Conservation (phyloP, 2,888 invertebrate genomes). For the Beris morrisii region DNA sequence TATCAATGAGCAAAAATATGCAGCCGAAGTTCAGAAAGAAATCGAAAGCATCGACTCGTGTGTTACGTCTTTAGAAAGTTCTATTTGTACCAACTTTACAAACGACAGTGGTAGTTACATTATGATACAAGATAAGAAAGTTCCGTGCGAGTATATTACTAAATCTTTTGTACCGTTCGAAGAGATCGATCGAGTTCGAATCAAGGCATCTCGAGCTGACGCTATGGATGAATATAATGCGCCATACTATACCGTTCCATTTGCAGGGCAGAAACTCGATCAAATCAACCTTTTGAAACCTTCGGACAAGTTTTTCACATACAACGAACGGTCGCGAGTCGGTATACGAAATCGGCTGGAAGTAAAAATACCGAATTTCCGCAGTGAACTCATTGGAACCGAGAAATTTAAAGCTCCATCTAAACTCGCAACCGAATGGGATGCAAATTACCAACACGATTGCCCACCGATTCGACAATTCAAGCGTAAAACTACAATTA, state of each 20-base stretch:
- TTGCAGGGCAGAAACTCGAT: constrained; percentile 50
- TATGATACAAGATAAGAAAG: constrained; percentile 49
- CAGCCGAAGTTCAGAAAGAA: constrained; percentile 49
- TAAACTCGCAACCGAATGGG: constrained; percentile 51
- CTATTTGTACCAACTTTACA: constrained; percentile 52
- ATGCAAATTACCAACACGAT: constrained; percentile 53
- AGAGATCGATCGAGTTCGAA: constrained; percentile 49
- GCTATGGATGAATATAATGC: constrained; percentile 48
- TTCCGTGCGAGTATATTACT: constrained; percentile 52
- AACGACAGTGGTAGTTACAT: constrained; percentile 54
- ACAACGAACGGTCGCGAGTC: constrained; percentile 48
- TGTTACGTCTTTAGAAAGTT: constrained; percentile 51
- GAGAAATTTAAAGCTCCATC: constrained; percentile 44
- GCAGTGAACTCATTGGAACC: constrained; percentile 46
- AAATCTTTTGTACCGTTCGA: constrained; percentile 54
- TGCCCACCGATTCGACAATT: constrained; percentile 48
- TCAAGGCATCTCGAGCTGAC: constrained; percentile 47
- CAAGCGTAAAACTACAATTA: constrained; percentile 47
- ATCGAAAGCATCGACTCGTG: constrained; percentile 52
- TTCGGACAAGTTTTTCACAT: constrained; percentile 52
- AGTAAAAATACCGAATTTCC: constrained; percentile 45
- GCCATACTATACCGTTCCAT: constrained; percentile 50
- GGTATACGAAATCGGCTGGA: constrained; percentile 51
- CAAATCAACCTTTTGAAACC: constrained; percentile 44
- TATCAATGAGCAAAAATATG: constrained; percentile 45